phyloP scores from a whole-genome alignment of 2,797 vertebrate species.

The Sus cebifrons region DNA sequence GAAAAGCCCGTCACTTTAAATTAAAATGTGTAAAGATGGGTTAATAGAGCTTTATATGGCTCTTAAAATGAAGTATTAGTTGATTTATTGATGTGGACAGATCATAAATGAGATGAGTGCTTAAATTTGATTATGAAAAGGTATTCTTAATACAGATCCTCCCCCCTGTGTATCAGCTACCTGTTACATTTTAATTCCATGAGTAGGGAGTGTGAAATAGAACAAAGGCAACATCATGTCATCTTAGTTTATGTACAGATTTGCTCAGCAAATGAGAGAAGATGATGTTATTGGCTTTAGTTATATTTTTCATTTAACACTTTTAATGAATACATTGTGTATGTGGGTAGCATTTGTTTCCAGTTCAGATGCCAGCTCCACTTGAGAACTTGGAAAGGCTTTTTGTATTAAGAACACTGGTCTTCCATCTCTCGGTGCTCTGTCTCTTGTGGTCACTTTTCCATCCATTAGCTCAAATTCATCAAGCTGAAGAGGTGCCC shows the following conservation, averaged over 20 bases:
- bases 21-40: constrained; percentile 67
- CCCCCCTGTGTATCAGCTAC: constrained; percentile 88
- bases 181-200: constrained; percentile 89
- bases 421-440: background rate
- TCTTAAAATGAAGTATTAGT: constrained; percentile 73
- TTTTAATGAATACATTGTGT: constrained; percentile 42
- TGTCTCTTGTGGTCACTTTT: background rate
- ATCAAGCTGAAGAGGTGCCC: constrained; percentile 35
- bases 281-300: constrained; percentile 64
- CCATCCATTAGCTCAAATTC: background rate
- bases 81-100: constrained; percentile 86
- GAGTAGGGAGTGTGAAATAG: constrained; percentile 81
- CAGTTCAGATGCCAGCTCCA: background rate
- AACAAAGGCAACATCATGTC: constrained; percentile 80
- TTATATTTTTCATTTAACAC: constrained; percentile 61
- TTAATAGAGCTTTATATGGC: constrained; percentile 73
- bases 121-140: constrained; percentile 87
- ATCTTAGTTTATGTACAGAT: constrained; percentile 73
- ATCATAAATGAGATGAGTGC: constrained; percentile 86
- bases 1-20: constrained; percentile 66
- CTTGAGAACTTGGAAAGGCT: background rate
- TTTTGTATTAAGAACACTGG: background rate
- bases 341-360: constrained; percentile 32
- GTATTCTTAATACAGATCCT: constrained; percentile 88
- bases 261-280: constrained; percentile 84